Evolutionary conservation across 1,140 invertebrate genomes (phyloP).

Genomic region (Cydia strobilella): DNA sequence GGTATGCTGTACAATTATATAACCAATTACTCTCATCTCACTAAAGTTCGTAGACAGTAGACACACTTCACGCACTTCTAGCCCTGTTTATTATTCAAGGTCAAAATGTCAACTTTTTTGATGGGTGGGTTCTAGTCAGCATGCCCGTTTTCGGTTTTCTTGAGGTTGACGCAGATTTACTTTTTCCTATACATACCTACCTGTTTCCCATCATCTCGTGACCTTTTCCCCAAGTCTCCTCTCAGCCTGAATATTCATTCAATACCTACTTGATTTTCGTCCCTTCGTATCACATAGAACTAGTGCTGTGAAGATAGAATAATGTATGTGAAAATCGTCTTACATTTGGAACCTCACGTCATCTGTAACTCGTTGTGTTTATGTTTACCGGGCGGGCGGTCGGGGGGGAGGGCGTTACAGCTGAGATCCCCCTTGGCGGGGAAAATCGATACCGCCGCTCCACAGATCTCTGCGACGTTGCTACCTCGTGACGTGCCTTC

Average conservation of each 20-base stretch:
- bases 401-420: background rate
- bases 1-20: background rate
- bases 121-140: background rate
- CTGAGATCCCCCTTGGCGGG: conserved; percentile 19
- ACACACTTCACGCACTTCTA: background rate
- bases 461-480: conserved; percentile 31
- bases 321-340: background rate
- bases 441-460: conserved; percentile 21
- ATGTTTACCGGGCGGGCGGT: conserved; percentile 21
- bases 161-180: background rate
- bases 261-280: background rate
- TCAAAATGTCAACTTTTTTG: background rate
- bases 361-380: conserved; percentile 21
- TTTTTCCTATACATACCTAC: background rate
- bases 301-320: background rate
- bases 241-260: background rate
- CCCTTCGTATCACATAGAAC: background rate
- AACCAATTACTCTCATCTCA: background rate
- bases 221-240: too few relatives aligned
- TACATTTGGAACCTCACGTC: conserved; percentile 12
- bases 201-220: too few relatives aligned
- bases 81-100: background rate
- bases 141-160: background rate
- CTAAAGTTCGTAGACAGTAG: background rate
- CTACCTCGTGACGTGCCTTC: conserved; percentile 27